Evolutionary conservation across 2,113 vertebrate species (phyloP).

Genomic region (Lepus americanus): DNA sequence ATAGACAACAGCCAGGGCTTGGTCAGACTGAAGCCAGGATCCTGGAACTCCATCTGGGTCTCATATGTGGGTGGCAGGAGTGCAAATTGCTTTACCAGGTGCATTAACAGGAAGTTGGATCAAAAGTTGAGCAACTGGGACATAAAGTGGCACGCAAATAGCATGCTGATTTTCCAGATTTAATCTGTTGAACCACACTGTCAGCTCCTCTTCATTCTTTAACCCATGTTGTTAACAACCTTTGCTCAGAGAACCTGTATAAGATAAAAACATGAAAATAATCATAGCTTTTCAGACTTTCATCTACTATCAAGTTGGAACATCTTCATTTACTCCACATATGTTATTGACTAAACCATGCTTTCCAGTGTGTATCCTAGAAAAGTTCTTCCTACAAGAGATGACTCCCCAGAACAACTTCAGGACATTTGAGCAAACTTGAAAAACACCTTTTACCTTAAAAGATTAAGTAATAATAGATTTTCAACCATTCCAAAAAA

Average conservation of each 20-base stretch:
- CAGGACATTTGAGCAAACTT: background rate
- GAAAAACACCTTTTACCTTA: background rate
- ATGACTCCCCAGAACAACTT: background rate
- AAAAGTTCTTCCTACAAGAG: background rate
- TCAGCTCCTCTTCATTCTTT: background rate
- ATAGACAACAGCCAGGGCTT: too few species aligned
- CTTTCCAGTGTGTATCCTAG: background rate
- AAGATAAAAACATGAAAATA: background rate
- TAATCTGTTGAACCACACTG: too few species aligned
- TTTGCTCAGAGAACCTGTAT: background rate
- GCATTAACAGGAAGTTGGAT: too few species aligned
- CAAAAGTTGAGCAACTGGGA: too few species aligned
- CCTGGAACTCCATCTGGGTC: too few species aligned
- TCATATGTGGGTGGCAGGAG: too few species aligned
- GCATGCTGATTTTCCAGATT: too few species aligned
- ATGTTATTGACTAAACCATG: background rate
- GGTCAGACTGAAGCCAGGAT: too few species aligned
- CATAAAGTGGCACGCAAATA: too few species aligned
- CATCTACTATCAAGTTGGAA: background rate
- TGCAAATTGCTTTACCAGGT: too few species aligned
- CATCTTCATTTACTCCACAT: background rate
- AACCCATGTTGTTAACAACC: background rate
- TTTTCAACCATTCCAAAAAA: background rate
- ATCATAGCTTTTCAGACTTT: background rate
- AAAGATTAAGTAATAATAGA: background rate